Evolutionary conservation across 2,888 invertebrate genomes (phyloP).

Genomic region (Dryomyza anilis): DNA sequence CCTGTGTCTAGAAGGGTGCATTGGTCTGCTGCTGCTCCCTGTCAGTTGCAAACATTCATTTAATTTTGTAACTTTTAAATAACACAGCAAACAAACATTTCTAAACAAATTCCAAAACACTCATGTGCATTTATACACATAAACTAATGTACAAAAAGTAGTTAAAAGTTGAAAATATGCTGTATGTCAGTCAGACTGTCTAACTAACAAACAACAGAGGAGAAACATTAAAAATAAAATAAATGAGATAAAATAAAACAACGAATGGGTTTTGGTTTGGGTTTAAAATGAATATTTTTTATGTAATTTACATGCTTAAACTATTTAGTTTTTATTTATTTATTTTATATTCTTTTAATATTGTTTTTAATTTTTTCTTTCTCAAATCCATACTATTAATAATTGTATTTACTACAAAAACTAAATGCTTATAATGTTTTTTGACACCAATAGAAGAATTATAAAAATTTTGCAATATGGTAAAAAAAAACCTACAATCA

Average conservation of each 20-base stretch:
- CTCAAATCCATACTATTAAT: too few species aligned
- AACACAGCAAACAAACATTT: too few species aligned
- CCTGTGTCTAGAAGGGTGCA: background rate
- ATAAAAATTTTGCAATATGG: too few species aligned
- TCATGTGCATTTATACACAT: background rate
- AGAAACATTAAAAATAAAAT: too few species aligned
- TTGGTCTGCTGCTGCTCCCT: background rate
- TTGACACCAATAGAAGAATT: too few species aligned
- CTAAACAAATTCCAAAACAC: constrained; percentile 1
- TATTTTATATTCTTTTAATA: too few species aligned
- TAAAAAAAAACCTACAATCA: too few species aligned
- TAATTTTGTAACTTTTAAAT: constrained; percentile 3
- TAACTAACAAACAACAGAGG: background rate
- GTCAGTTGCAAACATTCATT: constrained; percentile 8
- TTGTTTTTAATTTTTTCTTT: too few species aligned
- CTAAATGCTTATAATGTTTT: too few species aligned
- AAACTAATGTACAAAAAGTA: background rate
- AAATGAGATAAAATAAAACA: background rate
- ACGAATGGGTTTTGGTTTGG: background rate
- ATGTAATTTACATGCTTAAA: background rate
- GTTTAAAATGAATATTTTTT: background rate
- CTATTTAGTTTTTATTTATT: too few species aligned
- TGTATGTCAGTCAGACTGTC: background rate
- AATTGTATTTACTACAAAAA: too few species aligned
- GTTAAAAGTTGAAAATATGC: background rate